These are phyloP conservation scores for Acanthisitta chloris DNA, from an alignment of 2,113 vertebrate species.

Conservation along the genomic window DNA sequence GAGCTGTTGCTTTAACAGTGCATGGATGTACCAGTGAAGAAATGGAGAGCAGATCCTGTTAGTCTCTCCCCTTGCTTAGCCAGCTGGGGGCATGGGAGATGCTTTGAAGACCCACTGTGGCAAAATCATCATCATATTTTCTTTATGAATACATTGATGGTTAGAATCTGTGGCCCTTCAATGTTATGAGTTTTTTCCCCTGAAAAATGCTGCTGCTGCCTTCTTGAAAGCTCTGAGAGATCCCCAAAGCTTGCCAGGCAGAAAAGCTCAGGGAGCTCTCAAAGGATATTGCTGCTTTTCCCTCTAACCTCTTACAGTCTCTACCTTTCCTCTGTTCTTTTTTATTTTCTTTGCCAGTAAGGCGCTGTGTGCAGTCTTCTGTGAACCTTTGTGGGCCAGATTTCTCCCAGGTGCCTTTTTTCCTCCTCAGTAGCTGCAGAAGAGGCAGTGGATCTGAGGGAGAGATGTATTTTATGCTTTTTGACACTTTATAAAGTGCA, in stretches of 20 bases:
- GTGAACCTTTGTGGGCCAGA: conserved; percentile 56
- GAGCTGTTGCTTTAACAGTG: background rate
- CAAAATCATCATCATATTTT: background rate
- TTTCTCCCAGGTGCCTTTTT: conserved; percentile 65
- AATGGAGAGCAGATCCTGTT: background rate
- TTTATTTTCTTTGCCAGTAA: conserved; percentile 29
- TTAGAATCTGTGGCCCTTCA: background rate
- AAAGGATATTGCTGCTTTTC: conserved; percentile 51
- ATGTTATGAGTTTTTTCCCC: rapidly evolving
- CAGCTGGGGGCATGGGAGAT: background rate
- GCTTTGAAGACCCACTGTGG: background rate
- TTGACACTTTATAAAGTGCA: conserved; percentile 5
- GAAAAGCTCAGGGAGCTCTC: conserved; percentile 24
- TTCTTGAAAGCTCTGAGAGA: conserved; percentile 24
- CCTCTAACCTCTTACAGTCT: conserved; percentile 28
- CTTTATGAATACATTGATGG: background rate
- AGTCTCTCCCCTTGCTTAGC: background rate
- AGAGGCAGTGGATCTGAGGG: conserved; percentile 48
- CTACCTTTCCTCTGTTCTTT: conserved; percentile 46
- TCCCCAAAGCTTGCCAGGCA: conserved; percentile 12
- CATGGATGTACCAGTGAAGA: background rate
- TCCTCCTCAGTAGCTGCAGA: conserved; percentile 38
- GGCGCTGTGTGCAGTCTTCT: conserved; percentile 59
- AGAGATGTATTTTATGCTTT: conserved; percentile 37
- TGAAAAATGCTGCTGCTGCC: background rate